Evolutionary conservation across 2,888 invertebrate species (phyloP), one percentile per base, ranked within the genome.

Genomic region (Stenodema calcarata): DNA sequence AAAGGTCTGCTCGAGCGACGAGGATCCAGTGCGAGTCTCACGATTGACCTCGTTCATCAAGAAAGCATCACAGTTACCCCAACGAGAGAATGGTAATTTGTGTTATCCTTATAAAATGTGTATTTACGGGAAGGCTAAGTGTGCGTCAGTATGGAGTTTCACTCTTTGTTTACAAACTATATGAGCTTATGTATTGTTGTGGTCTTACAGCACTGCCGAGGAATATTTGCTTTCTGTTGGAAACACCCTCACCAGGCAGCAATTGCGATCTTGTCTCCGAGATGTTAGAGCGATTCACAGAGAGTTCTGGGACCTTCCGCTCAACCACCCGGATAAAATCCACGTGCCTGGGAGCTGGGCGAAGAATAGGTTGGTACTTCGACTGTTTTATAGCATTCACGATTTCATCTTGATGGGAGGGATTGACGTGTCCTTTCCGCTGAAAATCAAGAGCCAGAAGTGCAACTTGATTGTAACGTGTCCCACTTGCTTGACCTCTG

Each of bases 241-340:
- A 6, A 93, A 93, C 88, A 90, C 93, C 82, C 90, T 94, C 88
- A 92, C 92, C 23, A 90, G 93, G 69, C 90, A 91, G 18, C 92
- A 93, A 89, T 90, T 94, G 73, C 91, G 92, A 69, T 91, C 91
- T 87, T 92, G 91, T 82, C 89, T 93, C 18, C 91, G 91, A 87
- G 92, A 93, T 89, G 91, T 92, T 0, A 89, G 91, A 73, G 91
- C 91, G 88, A 91, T 98, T 83, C 95, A 96, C 90, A 95, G 96
- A 90, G 98, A 98, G 91, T 98, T 98, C 91, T 98, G 97, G 97
- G 97, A 97, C 91, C 95, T 98, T 90, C 98, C 98, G 0, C 93
- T 96, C 88, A 98, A 98, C 91, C 95, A 97, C 89, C 97, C 97
- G 89, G 97, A 97, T 90, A 96, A 96, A 90, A 95, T 97, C 11